phyloP scores from a whole-genome alignment of 2,113 vertebrate genomes.

The Fukomys damarensis region DNA sequence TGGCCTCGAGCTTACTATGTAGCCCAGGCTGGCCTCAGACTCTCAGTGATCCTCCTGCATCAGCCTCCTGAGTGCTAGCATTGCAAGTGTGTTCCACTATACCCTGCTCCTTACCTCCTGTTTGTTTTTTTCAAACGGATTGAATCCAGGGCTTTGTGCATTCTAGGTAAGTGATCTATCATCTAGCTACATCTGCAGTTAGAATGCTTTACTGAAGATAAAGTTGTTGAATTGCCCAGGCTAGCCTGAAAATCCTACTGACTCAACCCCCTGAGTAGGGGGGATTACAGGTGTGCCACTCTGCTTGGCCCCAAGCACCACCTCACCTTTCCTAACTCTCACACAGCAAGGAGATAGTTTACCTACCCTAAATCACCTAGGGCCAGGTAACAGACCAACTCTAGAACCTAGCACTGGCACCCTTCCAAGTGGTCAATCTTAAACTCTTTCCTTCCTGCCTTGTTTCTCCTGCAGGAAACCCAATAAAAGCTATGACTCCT shows the following conservation, averaged over 20 bases:
- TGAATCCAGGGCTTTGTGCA: too few species aligned
- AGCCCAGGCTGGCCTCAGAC: neutral
- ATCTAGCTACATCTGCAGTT: too few species aligned
- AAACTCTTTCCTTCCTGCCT: neutral
- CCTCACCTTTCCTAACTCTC: neutral
- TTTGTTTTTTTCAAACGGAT: too few species aligned
- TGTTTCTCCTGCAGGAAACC: neutral
- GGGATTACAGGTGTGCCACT: too few species aligned
- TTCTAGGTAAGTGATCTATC: too few species aligned
- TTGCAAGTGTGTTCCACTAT: neutral
- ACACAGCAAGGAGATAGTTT: neutral
- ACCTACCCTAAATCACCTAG: neutral
- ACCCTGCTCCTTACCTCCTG: too few species aligned
- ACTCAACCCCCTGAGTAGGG: too few species aligned
- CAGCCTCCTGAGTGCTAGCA: neutral
- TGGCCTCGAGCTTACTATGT: neutral
- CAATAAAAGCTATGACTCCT: neutral
- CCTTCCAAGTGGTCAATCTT: neutral
- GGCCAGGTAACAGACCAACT: neutral
- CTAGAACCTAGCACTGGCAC: neutral
- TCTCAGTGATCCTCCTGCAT: neutral
- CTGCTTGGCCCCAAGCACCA: neutral
- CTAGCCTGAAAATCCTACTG: too few species aligned
- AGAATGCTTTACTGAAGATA: too few species aligned
- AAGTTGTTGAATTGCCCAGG: too few species aligned